Conservation (phyloP, 1,140 invertebrate genomes). For the Plectrocnemia conspersa region DNA sequence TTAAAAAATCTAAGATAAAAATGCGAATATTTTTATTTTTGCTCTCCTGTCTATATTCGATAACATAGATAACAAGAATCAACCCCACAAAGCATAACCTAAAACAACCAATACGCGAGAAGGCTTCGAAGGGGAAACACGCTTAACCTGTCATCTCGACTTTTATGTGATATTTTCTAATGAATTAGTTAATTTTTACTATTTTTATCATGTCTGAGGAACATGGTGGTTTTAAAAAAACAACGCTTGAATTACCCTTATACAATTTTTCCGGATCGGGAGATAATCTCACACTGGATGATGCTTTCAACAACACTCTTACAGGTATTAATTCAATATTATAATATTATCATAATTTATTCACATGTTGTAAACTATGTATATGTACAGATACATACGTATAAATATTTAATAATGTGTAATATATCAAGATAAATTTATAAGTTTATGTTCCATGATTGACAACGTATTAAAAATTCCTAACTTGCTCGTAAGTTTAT, state of each 20-base stretch:
- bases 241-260: constrained; percentile 44
- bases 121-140: constrained; percentile 27
- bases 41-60: no score
- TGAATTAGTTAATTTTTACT: no score
- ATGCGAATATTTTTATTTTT: no score
- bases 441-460: neutral
- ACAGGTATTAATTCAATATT: constrained; percentile 40
- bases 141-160: constrained; percentile 33
- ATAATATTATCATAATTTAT: no score
- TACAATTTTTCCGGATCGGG: constrained; percentile 49
- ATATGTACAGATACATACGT: neutral
- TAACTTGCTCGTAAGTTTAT: no score
- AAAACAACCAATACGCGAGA: constrained; percentile 4
- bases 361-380: neutral
- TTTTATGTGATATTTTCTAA: neutral
- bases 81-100: no score
- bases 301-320: constrained; percentile 48
- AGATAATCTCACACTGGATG: constrained; percentile 46
- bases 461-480: neutral
- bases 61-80: no score
- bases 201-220: no score
- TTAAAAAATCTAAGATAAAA: no score
- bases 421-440: neutral
- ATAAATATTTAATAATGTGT: neutral
- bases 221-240: constrained; percentile 30